phyloP scores from a whole-genome alignment of 1,140 invertebrate genomes.

The Tigriopus japonicus region DNA sequence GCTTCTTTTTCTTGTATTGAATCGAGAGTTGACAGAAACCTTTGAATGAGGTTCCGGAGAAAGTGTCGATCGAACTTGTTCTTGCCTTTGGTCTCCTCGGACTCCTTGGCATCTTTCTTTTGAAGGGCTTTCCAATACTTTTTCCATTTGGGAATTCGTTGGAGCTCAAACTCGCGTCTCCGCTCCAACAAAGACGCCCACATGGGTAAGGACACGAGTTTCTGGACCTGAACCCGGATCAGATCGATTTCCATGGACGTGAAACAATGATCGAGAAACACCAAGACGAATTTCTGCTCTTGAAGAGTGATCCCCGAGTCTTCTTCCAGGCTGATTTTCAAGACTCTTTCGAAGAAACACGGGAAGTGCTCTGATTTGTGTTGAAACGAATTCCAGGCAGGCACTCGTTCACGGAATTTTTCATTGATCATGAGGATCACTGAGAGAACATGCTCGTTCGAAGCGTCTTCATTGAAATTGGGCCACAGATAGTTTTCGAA shows the following conservation, averaged over 20 bases:
- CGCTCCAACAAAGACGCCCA: conserved; percentile 76
- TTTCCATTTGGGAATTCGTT: conserved; percentile 57
- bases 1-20: conserved; percentile 22
- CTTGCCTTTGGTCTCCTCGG: conserved; percentile 44
- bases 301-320: conserved; percentile 35
- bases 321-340: conserved; percentile 46
- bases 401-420: conserved; percentile 87
- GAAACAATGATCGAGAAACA: conserved; percentile 90
- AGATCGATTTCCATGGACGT: conserved; percentile 87
- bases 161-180: conserved; percentile 21
- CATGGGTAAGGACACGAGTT: conserved; percentile 76
- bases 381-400: conserved; percentile 83
- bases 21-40: conserved; percentile 59
- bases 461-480: conserved; percentile 48
- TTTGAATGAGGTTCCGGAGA: conserved; percentile 66
- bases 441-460: conserved; percentile 72
- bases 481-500: conserved; percentile 94
- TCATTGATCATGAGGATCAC: conserved; percentile 96
- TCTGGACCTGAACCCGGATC: conserved; percentile 75
- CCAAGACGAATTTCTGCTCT: conserved; percentile 67
- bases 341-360: conserved; percentile 65
- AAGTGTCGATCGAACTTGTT: conserved; percentile 73
- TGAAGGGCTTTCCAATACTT: conserved; percentile 80
- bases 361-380: conserved; percentile 59
- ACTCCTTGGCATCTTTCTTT: conserved; percentile 51